A percentile compares a stretch with the other conserved stretches of the same genome.
phyloP scores from a whole-genome alignment of 2,797 vertebrate genomes.

The Phrynocephalus forsythii region DNA sequence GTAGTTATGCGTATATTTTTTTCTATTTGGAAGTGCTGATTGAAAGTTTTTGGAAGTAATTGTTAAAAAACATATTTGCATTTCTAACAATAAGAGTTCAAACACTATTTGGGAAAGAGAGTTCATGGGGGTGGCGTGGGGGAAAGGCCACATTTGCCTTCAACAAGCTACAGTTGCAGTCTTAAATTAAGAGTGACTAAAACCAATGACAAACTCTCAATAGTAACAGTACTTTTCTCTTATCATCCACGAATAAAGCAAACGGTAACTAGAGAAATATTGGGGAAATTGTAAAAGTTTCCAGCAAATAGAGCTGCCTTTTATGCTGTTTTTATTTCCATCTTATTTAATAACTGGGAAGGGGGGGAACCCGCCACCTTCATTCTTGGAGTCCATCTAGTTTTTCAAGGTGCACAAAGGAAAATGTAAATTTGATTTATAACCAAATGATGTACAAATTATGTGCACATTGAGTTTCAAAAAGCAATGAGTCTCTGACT shows the following conservation, averaged over 20 bases:
- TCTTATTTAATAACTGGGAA: constrained; percentile 44
- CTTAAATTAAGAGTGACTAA: constrained; percentile 77
- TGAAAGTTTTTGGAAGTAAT: constrained; percentile 79
- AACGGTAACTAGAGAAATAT: constrained; percentile 24
- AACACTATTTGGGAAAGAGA: constrained; percentile 73
- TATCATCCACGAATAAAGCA: constrained; percentile 37
- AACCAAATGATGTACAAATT: neutral
- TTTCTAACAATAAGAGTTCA: constrained; percentile 80
- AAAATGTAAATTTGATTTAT: constrained; percentile 51
- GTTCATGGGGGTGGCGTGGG: constrained; percentile 64
- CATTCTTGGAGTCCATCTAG: constrained; percentile 28
- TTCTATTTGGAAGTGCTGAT: constrained; percentile 78
- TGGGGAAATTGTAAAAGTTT: constrained; percentile 51
- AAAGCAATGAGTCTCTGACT: constrained; percentile 20
- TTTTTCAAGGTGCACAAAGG: constrained; percentile 57
- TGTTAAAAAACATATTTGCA: constrained; percentile 79
- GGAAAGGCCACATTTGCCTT: constrained; percentile 75
- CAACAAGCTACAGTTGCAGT: constrained; percentile 77
- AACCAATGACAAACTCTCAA: constrained; percentile 62
- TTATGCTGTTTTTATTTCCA: constrained; percentile 59
- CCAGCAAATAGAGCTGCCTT: constrained; percentile 56
- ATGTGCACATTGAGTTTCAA: neutral
- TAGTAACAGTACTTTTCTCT: constrained; percentile 58
- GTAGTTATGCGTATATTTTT: constrained; percentile 75
- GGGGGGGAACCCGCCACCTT: neutral